A percentile compares a stretch with the other conserved stretches of the same genome.
phyloP scores from a whole-genome alignment of 2,888 invertebrate species.

The Lacanobia oleracea region DNA sequence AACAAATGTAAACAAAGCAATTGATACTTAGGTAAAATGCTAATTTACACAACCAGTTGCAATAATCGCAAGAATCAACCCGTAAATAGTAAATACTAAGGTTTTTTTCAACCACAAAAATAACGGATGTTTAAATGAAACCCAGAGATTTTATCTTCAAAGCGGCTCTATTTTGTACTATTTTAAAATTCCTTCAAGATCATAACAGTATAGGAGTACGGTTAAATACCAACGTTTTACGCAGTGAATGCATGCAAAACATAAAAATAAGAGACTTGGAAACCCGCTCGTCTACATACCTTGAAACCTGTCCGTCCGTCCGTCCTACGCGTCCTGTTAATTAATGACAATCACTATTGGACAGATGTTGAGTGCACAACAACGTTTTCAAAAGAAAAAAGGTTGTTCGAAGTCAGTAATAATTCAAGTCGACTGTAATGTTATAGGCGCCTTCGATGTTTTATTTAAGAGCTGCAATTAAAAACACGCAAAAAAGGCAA shows the following conservation, averaged over 20 bases:
- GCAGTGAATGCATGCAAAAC: slow-evolving; percentile 55
- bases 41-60: neutral
- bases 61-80: neutral
- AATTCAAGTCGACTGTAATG: slow-evolving; percentile 28
- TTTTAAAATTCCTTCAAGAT: slow-evolving; percentile 57
- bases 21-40: neutral
- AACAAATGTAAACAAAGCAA: slow-evolving; percentile 23
- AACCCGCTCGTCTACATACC: slow-evolving; percentile 69
- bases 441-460: slow-evolving; percentile 5
- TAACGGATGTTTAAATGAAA: slow-evolving; percentile 46
- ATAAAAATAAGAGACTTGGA: slow-evolving; percentile 39
- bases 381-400: slow-evolving; percentile 40
- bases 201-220: slow-evolving; percentile 62
- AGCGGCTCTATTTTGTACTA: slow-evolving; percentile 44
- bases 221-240: slow-evolving; percentile 60
- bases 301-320: slow-evolving; percentile 70
- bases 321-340: slow-evolving; percentile 72
- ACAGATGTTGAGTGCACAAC: slow-evolving; percentile 64
- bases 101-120: slow-evolving; percentile 10
- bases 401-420: slow-evolving; percentile 24
- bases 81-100: slow-evolving; percentile 13
- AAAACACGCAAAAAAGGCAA: neutral
- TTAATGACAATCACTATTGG: slow-evolving; percentile 74
- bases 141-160: slow-evolving; percentile 42
- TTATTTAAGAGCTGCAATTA: slow-evolving; percentile 30